Percentiles rank a stretch among this genome's conserved stretches.
phyloP scores from a whole-genome alignment of 2,797 vertebrate species.

The Miichthys miiuy region DNA sequence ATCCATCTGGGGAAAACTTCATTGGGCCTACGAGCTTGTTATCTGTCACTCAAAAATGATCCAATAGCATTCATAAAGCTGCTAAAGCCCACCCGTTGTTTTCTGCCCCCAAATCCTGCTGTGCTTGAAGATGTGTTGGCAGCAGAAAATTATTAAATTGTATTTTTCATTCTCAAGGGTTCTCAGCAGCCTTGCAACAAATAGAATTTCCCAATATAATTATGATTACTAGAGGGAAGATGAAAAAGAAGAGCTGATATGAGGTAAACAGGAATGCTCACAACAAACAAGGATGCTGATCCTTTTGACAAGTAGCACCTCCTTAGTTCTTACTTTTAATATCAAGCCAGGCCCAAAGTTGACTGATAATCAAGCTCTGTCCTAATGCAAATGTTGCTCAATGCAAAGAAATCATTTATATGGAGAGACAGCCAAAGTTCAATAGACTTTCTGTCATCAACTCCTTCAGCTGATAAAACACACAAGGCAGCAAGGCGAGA shows the following conservation, averaged over 20 bases:
- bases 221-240: constrained; percentile 71
- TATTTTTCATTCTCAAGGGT: constrained; percentile 75
- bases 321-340: constrained; percentile 42
- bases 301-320: constrained; percentile 35
- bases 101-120: constrained; percentile 75
- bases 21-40: constrained; percentile 67
- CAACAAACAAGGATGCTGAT: constrained; percentile 23
- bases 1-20: constrained; percentile 47
- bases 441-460: constrained; percentile 81
- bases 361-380: constrained; percentile 62
- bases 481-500: constrained; percentile 73
- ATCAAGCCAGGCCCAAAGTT: constrained; percentile 46
- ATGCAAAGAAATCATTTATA: constrained; percentile 76
- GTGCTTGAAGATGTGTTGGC: constrained; percentile 76
- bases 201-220: constrained; percentile 79
- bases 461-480: constrained; percentile 79
- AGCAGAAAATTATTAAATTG: constrained; percentile 78
- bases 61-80: constrained; percentile 74
- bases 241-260: constrained; percentile 50
- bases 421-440: constrained; percentile 81
- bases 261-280: constrained; percentile 43
- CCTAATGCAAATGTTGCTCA: constrained; percentile 71
- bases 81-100: constrained; percentile 76
- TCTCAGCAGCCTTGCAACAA: constrained; percentile 74
- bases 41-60: constrained; percentile 78